Percentiles rank a stretch among this genome's conserved stretches.
Conservation (phyloP, 2,888 invertebrate species). For the Myathropa florea region DNA sequence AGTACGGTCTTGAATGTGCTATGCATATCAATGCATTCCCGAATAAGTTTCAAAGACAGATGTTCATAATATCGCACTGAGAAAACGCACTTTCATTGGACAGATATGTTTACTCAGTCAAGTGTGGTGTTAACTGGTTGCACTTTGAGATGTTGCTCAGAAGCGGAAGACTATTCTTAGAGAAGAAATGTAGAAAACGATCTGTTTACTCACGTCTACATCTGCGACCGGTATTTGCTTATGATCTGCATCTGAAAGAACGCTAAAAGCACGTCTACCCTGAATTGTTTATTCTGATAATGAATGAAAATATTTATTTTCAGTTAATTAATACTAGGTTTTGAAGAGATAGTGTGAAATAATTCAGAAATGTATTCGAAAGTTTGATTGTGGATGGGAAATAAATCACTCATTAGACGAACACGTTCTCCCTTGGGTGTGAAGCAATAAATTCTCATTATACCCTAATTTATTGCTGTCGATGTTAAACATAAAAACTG, state of each 20-base stretch:
- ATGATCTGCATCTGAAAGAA: neutral
- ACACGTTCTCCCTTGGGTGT: neutral
- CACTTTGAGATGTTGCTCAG: conserved; percentile 1
- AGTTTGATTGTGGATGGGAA: conserved; percentile 10
- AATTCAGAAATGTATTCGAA: conserved; percentile 5
- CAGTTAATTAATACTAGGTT: conserved; percentile 4
- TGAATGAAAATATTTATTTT: conserved; percentile 14
- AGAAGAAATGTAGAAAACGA: neutral
- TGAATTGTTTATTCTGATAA: conserved; percentile 13
- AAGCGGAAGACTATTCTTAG: neutral
- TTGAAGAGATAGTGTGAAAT: neutral
- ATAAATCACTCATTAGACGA: conserved; percentile 24
- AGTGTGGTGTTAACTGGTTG: conserved; percentile 7
- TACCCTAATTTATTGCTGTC: neutral
- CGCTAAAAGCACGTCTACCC: conserved; percentile 27
- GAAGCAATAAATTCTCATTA: conserved; percentile 28
- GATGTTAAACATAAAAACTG: conserved; percentile 9
- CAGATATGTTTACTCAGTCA: neutral
- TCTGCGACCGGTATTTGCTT: conserved; percentile 4
- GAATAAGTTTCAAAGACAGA: neutral
- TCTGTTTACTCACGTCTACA: neutral
- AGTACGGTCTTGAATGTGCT: conserved; percentile 22
- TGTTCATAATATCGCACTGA: neutral
- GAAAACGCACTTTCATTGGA: neutral
- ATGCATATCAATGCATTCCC: conserved; percentile 10